phyloP scores from a whole-genome alignment of 2,113 vertebrate species.

The Fulmarus glacialis region DNA sequence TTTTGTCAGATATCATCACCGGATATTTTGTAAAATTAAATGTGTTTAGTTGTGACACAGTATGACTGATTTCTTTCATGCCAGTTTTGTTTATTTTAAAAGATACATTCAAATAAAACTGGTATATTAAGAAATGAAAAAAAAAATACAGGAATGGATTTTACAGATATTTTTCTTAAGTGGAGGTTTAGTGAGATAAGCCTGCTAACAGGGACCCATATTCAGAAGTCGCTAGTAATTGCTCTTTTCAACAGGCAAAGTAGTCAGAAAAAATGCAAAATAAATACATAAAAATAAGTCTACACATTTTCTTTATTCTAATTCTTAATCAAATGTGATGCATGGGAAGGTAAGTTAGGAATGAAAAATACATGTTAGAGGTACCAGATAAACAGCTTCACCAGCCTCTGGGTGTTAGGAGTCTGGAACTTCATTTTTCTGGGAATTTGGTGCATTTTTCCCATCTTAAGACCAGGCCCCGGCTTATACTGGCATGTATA shows the following conservation, averaged over 20 bases:
- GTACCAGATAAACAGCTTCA: neutral
- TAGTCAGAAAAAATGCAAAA: neutral
- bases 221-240: neutral
- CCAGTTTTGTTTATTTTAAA: neutral
- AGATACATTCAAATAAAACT: neutral
- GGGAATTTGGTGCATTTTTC: neutral
- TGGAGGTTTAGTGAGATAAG: neutral
- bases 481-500: rapidly evolving
- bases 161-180: neutral
- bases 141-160: neutral
- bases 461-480: neutral
- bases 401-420: neutral
- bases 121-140: neutral
- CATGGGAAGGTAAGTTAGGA: neutral
- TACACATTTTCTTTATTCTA: neutral
- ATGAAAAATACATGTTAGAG: rapidly evolving
- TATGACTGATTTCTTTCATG: neutral
- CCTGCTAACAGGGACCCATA: neutral
- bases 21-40: neutral
- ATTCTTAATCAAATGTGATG: neutral
- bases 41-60: neutral
- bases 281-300: neutral
- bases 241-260: neutral
- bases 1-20: neutral
- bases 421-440: neutral